phyloP scores from a whole-genome alignment of 2,113 vertebrate genomes.

The Malurus cyaneus region DNA sequence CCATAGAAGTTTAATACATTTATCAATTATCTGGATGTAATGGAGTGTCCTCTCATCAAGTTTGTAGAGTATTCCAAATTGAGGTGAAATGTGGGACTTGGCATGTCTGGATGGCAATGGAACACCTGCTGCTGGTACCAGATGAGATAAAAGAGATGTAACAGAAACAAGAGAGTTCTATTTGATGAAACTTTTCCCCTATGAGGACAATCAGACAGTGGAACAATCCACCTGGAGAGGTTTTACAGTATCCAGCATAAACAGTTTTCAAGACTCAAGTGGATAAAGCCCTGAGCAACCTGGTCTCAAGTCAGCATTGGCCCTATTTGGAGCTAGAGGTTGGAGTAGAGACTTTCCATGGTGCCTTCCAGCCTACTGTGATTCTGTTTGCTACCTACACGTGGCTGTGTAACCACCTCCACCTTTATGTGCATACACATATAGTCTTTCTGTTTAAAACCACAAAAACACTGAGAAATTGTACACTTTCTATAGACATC shows the following conservation, averaged over 20 bases:
- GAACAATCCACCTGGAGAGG: background rate
- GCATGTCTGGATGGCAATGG: background rate
- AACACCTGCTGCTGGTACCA: background rate
- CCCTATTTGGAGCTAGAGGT: background rate
- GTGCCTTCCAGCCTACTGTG: background rate
- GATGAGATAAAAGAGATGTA: background rate
- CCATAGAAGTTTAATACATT: background rate
- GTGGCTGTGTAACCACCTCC: background rate
- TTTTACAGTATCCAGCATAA: background rate
- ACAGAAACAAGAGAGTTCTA: background rate
- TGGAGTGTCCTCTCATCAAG: background rate
- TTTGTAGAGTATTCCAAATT: background rate
- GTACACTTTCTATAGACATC: background rate
- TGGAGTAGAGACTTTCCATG: background rate
- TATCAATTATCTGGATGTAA: background rate
- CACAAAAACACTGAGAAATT: background rate
- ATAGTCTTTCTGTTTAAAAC: background rate
- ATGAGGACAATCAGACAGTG: background rate
- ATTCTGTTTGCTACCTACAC: background rate
- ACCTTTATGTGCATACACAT: rapidly evolving
- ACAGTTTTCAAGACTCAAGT: background rate
- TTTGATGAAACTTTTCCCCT: background rate
- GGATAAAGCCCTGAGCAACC: background rate
- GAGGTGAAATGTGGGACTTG: background rate
- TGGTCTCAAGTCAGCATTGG: background rate